These are phyloP conservation scores for Drymonia ruficornis DNA, from an alignment of 2,888 invertebrate species.

Conservation along the genomic window DNA sequence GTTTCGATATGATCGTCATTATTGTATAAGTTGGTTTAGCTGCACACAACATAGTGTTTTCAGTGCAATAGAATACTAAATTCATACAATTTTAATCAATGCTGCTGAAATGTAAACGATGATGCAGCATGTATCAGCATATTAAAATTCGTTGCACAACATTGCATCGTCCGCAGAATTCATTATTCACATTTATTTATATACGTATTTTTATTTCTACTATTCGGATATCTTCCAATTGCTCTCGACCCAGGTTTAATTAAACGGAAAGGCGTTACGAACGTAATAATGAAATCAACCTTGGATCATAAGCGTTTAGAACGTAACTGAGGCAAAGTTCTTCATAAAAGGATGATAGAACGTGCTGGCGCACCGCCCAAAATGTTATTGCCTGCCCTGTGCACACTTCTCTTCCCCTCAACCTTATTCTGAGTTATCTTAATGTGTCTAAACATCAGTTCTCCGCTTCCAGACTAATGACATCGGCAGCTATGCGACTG, in stretches of 20 bases:
- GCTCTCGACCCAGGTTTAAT: neutral
- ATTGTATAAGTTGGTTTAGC: too few relatives aligned
- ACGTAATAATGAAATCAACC: neutral
- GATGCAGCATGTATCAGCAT: too few relatives aligned
- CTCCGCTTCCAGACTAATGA: slow-evolving; percentile 61
- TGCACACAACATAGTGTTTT: too few relatives aligned
- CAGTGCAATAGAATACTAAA: too few relatives aligned
- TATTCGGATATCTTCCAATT: neutral
- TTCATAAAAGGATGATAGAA: neutral
- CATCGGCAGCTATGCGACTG: slow-evolving; percentile 58
- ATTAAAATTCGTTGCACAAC: too few relatives aligned
- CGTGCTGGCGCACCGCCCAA: neutral
- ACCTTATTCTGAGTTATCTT: slow-evolving; percentile 37
- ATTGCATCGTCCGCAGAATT: too few relatives aligned
- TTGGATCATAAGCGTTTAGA: slow-evolving; percentile 11
- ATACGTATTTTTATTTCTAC: neutral
- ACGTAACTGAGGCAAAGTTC: neutral
- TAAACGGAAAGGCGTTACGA: neutral
- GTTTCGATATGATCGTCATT: too few relatives aligned
- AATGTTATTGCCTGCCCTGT: neutral
- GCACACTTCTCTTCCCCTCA: slow-evolving; percentile 1
- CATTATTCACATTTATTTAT: neutral
- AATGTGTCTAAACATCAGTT: slow-evolving; percentile 45
- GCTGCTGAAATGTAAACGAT: neutral
- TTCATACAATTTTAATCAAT: neutral